Evolutionary conservation across 2,888 invertebrate species (phyloP), one percentile per base, ranked within the genome.

Genomic region (Ptychoptera albimana): DNA sequence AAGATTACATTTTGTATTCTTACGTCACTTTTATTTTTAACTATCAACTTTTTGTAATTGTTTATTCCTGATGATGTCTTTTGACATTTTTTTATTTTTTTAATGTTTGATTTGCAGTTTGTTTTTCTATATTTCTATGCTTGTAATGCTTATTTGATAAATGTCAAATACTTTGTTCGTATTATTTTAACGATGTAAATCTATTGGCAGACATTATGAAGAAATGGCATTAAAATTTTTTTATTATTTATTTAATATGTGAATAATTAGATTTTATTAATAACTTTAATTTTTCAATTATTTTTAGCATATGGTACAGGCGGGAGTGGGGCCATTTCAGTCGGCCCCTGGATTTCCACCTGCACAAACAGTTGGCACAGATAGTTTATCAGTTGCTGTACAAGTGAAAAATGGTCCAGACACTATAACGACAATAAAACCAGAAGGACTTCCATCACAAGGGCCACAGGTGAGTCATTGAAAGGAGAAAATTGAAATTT

Each of bases 271-370:
- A 12, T 10, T 29, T 38, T 38, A 31, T 31, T 41, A 41, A 41
- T 41, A 6, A 36, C n/a, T 13, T 48, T 41, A n/a, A n/a, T 44
- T 36, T 46, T 23, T 47, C 39, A 43, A 43, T 48, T 50, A 14
- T 40, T 53, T 59, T 8, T 52, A 64, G 64, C 65, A 64, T 56
- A 61, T 64, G 61, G 63, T 64, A 60, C 63, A 62, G 52, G 59
- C 64, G 49, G 61, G 63, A 50, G 64, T 62, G 52, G 58, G 60
- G 54, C 62, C 63, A 45, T 64, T 57, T 53, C 60, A 60, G 41
- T 61, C 63, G 52, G 60, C 62, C 49, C 63, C 64, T 45, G 64
- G 63, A 55, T 64, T 58, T 55, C 63, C 64, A 47, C 57, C 63
- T 47, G 58, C 59, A 46, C 57, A 57, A 38, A 56, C 61, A 45